These are phyloP conservation scores for Mobula birostris DNA, from an alignment of 2,113 vertebrate species.

Conservation along the genomic window DNA sequence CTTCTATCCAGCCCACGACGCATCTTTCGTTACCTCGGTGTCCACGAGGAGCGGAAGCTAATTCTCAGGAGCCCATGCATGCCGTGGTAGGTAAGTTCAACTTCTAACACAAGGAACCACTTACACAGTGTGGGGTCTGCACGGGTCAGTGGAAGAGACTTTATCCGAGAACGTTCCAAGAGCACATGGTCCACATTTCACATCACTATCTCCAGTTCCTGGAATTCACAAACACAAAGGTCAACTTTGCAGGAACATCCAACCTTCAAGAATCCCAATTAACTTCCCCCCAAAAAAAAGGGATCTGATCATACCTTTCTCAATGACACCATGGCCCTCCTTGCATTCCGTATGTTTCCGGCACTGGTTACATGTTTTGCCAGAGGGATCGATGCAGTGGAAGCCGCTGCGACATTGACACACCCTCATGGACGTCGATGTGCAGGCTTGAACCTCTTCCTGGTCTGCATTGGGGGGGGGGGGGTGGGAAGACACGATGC, in stretches of 20 bases:
- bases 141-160: background rate
- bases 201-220: background rate
- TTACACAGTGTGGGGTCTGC: background rate
- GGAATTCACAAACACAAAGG: background rate
- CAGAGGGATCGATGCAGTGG: background rate
- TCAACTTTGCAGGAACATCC: background rate
- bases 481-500: background rate
- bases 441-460: background rate
- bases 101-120: background rate
- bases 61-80: background rate
- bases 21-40: background rate
- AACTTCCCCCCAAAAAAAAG: background rate
- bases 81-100: background rate
- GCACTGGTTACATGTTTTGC: background rate
- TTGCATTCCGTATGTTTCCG: background rate
- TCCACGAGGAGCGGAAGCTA: background rate
- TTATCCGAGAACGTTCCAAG: background rate
- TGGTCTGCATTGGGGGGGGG: background rate
- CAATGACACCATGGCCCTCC: background rate
- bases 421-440: background rate
- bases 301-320: background rate
- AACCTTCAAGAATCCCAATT: no score
- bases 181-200: background rate
- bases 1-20: background rate
- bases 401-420: background rate